Evolutionary conservation across 2,888 invertebrate genomes (phyloP).

Genomic region (Alloscopus bannaensis): DNA sequence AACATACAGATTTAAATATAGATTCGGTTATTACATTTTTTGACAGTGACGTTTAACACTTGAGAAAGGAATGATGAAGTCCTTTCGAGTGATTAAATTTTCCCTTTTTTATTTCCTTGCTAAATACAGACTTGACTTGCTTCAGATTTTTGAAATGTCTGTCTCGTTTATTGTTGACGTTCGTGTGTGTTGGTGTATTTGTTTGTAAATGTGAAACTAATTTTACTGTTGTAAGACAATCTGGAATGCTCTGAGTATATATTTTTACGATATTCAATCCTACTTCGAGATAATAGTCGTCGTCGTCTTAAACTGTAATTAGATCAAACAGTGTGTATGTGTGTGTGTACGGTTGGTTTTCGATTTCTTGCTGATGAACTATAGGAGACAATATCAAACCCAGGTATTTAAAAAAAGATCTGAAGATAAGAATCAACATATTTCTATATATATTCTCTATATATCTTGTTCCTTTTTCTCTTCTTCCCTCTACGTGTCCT

Average conservation of each 20-base stretch:
- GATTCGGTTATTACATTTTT: no score
- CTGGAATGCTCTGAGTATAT: constrained; percentile 67
- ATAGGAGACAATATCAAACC: constrained; percentile 58
- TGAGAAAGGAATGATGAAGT: no score
- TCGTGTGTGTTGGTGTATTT: constrained; percentile 51
- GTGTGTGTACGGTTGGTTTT: no score
- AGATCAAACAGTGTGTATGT: no score
- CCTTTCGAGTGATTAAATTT: no score
- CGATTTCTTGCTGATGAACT: background rate
- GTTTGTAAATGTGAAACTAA: no score
- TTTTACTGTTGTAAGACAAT: constrained; percentile 61
- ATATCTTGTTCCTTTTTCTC: background rate
- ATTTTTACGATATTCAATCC: no score
- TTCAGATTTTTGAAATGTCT: background rate
- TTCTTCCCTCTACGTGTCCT: background rate
- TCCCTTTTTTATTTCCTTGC: constrained; percentile 1
- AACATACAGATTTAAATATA: no score
- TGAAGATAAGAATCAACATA: constrained; percentile 13
- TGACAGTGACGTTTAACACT: no score
- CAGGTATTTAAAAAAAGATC: constrained; percentile 60
- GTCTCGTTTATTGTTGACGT: constrained; percentile 32
- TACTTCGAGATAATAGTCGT: no score
- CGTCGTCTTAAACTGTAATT: no score
- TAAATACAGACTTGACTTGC: no score
- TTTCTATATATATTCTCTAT: constrained; percentile 23